These are phyloP conservation scores for Quadriops clusia DNA, from an alignment of 2,888 invertebrate genomes.

Conservation along the genomic window DNA sequence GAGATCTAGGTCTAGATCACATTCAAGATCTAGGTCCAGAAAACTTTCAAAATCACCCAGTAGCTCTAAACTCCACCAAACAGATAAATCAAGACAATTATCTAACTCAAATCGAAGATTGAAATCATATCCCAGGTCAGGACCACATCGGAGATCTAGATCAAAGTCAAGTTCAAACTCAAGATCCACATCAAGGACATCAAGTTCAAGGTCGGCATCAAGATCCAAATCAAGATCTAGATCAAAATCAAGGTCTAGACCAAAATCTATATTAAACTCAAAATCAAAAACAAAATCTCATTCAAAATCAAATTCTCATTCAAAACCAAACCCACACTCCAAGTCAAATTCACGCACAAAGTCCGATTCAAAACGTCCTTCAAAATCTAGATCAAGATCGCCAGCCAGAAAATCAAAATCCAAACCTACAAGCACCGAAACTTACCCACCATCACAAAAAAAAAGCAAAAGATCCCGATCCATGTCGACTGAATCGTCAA, in stretches of 20 bases:
- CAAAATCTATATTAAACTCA: too few relatives aligned
- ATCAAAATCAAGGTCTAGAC: slow-evolving; percentile 19
- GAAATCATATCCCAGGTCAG: too few relatives aligned
- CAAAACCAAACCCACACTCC: slow-evolving; percentile 2
- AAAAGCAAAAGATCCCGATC: too few relatives aligned
- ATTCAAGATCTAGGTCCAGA: slow-evolving; percentile 31
- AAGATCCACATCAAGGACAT: slow-evolving; percentile 11
- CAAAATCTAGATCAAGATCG: slow-evolving; percentile 3
- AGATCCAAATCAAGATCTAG: slow-evolving; percentile 17
- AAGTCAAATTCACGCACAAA: slow-evolving; percentile 3
- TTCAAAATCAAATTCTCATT: too few relatives aligned
- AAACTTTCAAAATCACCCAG: too few relatives aligned
- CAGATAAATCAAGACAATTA: too few relatives aligned
- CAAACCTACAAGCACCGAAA: too few relatives aligned
- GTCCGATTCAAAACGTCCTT: slow-evolving; percentile 1
- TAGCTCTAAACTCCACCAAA: too few relatives aligned
- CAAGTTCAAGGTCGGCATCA: slow-evolving; percentile 25
- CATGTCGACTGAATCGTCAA: too few relatives aligned
- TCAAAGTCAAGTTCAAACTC: slow-evolving; percentile 23
- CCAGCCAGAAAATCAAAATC: too few relatives aligned
- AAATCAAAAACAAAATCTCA: slow-evolving; percentile 20
- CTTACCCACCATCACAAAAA: too few relatives aligned
- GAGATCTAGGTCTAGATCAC: slow-evolving; percentile 25
- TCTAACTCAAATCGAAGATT: too few relatives aligned
- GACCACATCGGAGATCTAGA: slow-evolving; percentile 26